phyloP scores from a whole-genome alignment of 2,888 invertebrate genomes.

The Villa cingulata region DNA sequence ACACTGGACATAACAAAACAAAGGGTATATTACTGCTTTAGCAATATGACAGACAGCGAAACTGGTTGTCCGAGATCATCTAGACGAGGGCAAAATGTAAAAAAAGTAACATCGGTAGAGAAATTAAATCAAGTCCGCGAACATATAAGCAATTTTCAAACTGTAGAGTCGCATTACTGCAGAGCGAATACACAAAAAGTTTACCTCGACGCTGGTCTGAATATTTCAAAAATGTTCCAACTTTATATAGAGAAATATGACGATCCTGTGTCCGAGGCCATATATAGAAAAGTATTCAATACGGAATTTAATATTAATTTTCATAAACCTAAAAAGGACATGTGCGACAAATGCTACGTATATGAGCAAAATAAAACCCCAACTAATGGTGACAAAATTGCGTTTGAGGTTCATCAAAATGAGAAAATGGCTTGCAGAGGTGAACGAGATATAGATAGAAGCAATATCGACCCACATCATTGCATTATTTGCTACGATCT shows the following conservation, averaged over 20 bases:
- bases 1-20: background rate
- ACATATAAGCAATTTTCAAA: background rate
- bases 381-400: background rate
- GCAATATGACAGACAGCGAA: background rate
- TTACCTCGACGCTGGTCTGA: background rate
- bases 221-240: constrained; percentile 1
- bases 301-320: background rate
- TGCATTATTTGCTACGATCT: background rate
- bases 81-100: background rate
- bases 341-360: background rate
- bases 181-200: background rate
- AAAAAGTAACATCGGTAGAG: background rate
- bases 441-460: background rate
- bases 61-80: background rate
- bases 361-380: background rate
- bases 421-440: background rate
- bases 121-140: background rate
- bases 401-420: background rate
- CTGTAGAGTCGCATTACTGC: background rate
- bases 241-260: background rate
- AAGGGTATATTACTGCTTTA: background rate
- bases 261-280: background rate
- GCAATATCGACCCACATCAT: background rate
- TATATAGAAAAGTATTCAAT: background rate
- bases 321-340: background rate